These are phyloP conservation scores for Cyprinella venusta DNA, from an alignment of 2,797 vertebrate species.

Conservation along the genomic window DNA sequence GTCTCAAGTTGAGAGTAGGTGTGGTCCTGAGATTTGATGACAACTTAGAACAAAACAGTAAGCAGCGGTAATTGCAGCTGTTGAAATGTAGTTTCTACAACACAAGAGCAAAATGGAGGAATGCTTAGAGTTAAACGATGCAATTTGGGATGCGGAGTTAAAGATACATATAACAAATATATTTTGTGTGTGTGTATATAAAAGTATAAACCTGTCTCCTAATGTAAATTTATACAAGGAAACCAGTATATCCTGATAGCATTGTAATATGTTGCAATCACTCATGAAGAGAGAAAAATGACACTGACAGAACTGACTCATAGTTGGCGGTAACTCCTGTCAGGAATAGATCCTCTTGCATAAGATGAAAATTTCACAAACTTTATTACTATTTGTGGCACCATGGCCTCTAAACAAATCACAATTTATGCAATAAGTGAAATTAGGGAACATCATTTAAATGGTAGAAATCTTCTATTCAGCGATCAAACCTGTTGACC, in stretches of 20 bases:
- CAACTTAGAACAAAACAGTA: background rate
- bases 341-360: constrained; percentile 42
- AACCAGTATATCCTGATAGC: background rate
- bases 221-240: background rate
- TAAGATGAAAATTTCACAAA: constrained; percentile 12
- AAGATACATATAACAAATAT: background rate
- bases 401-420: background rate
- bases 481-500: background rate
- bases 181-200: background rate
- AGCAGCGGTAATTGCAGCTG: background rate
- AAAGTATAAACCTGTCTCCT: background rate
- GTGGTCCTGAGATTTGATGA: background rate
- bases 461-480: background rate
- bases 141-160: background rate
- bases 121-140: background rate
- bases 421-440: constrained; percentile 8
- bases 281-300: background rate
- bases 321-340: background rate
- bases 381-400: background rate
- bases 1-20: constrained; percentile 12
- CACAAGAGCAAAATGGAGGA: background rate
- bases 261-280: constrained; percentile 5
- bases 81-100: constrained; percentile 3
- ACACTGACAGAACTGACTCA: constrained; percentile 4
- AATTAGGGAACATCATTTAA: constrained; percentile 3